A percentile compares a stretch with the other conserved stretches of the same genome.
Conservation (phyloP, 2,113 vertebrate genomes). For the Lota lota region DNA sequence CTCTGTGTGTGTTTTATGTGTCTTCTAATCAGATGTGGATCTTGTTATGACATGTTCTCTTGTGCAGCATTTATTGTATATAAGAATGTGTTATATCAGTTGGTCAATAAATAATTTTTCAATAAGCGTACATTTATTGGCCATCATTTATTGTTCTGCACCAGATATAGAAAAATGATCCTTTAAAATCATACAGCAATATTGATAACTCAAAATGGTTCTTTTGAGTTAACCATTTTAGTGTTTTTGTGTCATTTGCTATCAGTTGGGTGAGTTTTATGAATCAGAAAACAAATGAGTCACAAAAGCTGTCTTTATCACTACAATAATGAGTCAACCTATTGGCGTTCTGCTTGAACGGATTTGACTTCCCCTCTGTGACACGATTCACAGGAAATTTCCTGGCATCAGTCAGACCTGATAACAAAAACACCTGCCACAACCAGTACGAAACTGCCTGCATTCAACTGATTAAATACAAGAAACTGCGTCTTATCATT, state of each 20-base stretch:
- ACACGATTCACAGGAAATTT: background rate
- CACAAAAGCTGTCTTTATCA: slow-evolving; percentile 10
- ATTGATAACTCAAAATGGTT: too few relatives aligned
- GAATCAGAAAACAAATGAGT: slow-evolving; percentile 34
- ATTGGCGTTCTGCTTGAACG: slow-evolving; percentile 11
- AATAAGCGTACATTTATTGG: slow-evolving; percentile 25
- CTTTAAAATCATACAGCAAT: too few relatives aligned
- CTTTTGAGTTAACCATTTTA: too few relatives aligned
- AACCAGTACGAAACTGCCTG: too few relatives aligned
- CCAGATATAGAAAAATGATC: too few relatives aligned
- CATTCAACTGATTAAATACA: too few relatives aligned
- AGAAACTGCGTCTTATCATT: too few relatives aligned
- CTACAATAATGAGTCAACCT: slow-evolving; percentile 56
- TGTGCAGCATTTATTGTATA: slow-evolving; percentile 62
- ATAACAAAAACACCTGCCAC: too few relatives aligned
- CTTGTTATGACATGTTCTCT: slow-evolving; percentile 7
- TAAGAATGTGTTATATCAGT: slow-evolving; percentile 38
- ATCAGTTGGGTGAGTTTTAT: background rate
- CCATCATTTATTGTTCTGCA: background rate
- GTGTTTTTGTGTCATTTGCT: too few relatives aligned
- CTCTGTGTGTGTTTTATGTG: slow-evolving; percentile 22
- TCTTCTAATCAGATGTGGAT: slow-evolving; percentile 32
- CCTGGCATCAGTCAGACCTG: background rate
- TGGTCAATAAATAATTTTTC: slow-evolving; percentile 63
- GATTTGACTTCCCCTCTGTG: slow-evolving; percentile 13